Evolutionary conservation across 2,797 vertebrate genomes (phyloP), one percentile per base, ranked within the genome.

Genomic region (Mormyrus proboscirostris): DNA sequence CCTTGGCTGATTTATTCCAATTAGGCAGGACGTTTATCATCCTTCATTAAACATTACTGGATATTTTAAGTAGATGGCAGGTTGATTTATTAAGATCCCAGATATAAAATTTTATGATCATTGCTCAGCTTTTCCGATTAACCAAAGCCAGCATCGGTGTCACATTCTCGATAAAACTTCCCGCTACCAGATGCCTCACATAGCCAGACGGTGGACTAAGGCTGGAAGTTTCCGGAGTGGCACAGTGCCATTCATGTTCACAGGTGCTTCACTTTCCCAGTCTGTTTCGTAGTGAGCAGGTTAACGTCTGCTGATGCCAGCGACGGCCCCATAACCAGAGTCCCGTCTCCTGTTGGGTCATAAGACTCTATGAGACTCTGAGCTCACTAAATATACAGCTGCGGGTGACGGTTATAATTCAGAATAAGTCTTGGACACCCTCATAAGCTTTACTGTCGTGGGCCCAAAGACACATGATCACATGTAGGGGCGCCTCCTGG

Each of bases 41-140:
- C 12, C 59, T 41, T 22, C 55, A 59, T 62, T 25, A 59, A 87
- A 44, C 25, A 87, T 62, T n/a, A 86, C 16, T 47, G 55, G 55
- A 44, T 47, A 38, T 87, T 86, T 87, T 87, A 47, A 88, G 38
- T 62, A 65, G 57, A 88, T 49, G 33, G 53, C 53, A 62, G 49
- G 3, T 65, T 88, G 55, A 65, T 65, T 41, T n/a, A 55, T 50
- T 53, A 33, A 38, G 25, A 55, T 19, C 53, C 29, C 85, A 57
- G 50, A 87, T 59, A 33, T 87, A 41, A 87, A 38, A 87, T 59
- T 87, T 86, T 86, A 86, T 86, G 47, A 55, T 47, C 50, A 19
- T 19, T 53, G 50, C 50, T 86, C 49, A 25, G 50, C 84, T 53
- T 86, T 33, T 29, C 22, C 8, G 50, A 29, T 51, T 86, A 6